Percentiles rank a stretch among this genome's conserved stretches.
phyloP scores from a whole-genome alignment of 2,888 invertebrate species.

The Blastobasis adustella region DNA sequence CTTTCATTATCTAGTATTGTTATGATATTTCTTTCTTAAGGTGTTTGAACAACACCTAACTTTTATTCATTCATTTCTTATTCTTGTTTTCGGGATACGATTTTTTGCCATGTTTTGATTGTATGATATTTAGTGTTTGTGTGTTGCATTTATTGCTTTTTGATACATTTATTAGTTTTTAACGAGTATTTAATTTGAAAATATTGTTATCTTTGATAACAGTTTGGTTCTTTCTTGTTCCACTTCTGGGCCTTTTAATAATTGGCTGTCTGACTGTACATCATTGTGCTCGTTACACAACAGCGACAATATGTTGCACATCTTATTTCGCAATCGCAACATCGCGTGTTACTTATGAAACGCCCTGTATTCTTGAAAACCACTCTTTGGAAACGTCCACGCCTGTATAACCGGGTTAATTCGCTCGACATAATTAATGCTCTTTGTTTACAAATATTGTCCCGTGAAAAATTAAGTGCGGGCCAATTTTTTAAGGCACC shows the following conservation, averaged over 20 bases:
- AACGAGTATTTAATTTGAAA: too few species aligned
- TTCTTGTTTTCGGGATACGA: not conserved
- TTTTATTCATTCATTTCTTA: constrained; percentile 4
- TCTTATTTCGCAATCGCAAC: constrained; percentile 13
- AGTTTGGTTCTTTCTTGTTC: too few species aligned
- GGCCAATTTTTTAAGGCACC: constrained; percentile 25
- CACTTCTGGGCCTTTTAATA: not conserved
- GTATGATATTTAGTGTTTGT: too few species aligned
- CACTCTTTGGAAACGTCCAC: constrained; percentile 6
- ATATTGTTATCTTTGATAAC: too few species aligned
- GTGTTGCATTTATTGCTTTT: too few species aligned
- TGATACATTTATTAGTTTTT: too few species aligned
- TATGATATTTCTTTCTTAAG: too few species aligned
- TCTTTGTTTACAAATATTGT: constrained; percentile 51
- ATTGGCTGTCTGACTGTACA: not conserved
- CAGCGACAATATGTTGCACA: constrained; percentile 12
- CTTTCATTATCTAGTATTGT: too few species aligned
- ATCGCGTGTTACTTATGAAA: constrained; percentile 13
- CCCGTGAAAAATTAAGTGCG: constrained; percentile 10
- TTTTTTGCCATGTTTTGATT: too few species aligned
- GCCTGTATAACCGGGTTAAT: constrained; percentile 2
- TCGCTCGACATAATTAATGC: constrained; percentile 1
- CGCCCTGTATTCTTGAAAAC: constrained; percentile 7
- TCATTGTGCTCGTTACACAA: constrained; percentile 12
- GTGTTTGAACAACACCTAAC: too few species aligned